Conservation (phyloP, 2,888 invertebrate genomes). For the Philaethria dido region DNA sequence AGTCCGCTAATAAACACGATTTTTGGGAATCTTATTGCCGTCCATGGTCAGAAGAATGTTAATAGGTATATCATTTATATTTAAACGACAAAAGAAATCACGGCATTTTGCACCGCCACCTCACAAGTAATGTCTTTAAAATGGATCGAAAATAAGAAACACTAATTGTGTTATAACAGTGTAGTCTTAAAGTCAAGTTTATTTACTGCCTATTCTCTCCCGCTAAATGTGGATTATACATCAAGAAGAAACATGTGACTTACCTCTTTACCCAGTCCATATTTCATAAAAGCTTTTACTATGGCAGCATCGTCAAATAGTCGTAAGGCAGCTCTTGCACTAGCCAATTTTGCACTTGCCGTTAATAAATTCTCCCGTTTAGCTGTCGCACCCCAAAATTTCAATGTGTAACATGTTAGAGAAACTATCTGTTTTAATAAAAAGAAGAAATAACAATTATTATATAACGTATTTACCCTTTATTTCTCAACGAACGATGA, state of each 20-base stretch:
- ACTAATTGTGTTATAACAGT: no score
- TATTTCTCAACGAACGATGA: no score
- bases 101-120: no score
- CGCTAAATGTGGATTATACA: neutral
- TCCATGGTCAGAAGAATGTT: no score
- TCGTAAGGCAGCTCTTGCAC: slow-evolving; percentile 89
- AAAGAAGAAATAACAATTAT: neutral
- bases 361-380: slow-evolving; percentile 81
- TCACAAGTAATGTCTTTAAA: no score
- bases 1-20: no score
- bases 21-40: no score
- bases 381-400: slow-evolving; percentile 86
- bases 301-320: slow-evolving; percentile 93
- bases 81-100: no score
- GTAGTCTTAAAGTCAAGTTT: no score
- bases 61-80: no score
- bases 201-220: neutral
- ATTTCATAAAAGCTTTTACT: slow-evolving; percentile 87
- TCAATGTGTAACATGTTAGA: slow-evolving; percentile 89
- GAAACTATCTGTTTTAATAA: slow-evolving; percentile 85
- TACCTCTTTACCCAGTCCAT: slow-evolving; percentile 86
- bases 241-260: slow-evolving; percentile 19
- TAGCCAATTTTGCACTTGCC: slow-evolving; percentile 88
- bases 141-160: no score
- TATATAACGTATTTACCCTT: no score